These are phyloP conservation scores for Phragmatobia fuliginosa DNA, from an alignment of 2,888 invertebrate genomes.

Conservation along the genomic window DNA sequence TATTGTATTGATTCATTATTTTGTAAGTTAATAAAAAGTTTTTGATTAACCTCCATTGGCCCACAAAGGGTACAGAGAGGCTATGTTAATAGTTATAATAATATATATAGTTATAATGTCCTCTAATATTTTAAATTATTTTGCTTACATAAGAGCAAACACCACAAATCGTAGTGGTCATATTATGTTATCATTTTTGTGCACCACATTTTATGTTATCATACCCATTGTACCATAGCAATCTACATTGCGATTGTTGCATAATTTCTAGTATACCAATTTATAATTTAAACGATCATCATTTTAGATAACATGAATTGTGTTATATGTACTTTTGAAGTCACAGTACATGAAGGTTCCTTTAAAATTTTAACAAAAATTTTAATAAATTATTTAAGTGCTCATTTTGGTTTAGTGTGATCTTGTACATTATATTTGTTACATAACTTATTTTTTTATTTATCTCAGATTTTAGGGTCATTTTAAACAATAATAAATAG, in stretches of 20 bases:
- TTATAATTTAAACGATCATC: conserved; percentile 44
- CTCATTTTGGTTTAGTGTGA: conserved; percentile 64
- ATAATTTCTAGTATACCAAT: conserved; percentile 46
- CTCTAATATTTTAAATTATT: conserved; percentile 55
- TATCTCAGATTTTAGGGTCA: conserved; percentile 74
- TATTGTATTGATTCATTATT: conserved; percentile 77
- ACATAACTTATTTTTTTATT: conserved; percentile 74
- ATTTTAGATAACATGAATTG: conserved; percentile 34
- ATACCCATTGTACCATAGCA: conserved; percentile 35
- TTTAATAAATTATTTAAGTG: conserved; percentile 45
- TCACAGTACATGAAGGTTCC: conserved; percentile 26
- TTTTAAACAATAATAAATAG: conserved; percentile 64
- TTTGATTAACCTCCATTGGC: conserved; percentile 66
- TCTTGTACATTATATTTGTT: conserved; percentile 72
- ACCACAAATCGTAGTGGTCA: conserved; percentile 48
- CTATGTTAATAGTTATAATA: conserved; percentile 64
- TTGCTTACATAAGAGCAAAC: conserved; percentile 39
- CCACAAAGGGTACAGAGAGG: conserved; percentile 62
- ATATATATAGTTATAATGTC: conserved; percentile 55
- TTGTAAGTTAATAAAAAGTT: conserved; percentile 74
- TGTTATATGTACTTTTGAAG: conserved; percentile 37
- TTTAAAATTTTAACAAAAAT: conserved; percentile 34
- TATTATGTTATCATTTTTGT: conserved; percentile 42
- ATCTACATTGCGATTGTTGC: conserved; percentile 51
- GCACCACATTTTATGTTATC: conserved; percentile 45